phyloP scores from a whole-genome alignment of 2,888 invertebrate species.

The Amphipoea lucens region DNA sequence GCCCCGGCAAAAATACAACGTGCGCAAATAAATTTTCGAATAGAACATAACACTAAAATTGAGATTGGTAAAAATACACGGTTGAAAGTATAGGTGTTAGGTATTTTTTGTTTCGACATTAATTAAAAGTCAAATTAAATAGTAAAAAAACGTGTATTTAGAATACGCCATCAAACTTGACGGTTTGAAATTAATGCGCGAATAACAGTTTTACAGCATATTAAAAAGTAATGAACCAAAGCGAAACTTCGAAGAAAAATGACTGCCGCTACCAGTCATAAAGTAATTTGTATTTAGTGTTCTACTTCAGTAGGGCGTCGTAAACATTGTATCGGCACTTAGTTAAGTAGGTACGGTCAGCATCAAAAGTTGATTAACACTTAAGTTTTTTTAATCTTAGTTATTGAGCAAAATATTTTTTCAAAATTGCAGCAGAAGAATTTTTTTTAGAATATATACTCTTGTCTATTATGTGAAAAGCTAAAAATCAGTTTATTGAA shows the following conservation, averaged over 20 bases:
- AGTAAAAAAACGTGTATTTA: slow-evolving; percentile 24
- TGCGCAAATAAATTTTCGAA: slow-evolving; percentile 47
- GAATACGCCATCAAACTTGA: slow-evolving; percentile 5
- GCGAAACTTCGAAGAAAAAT: slow-evolving; percentile 27
- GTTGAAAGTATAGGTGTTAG: neutral
- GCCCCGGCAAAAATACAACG: slow-evolving; percentile 59
- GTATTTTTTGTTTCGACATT: neutral
- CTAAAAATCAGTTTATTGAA: too few relatives aligned
- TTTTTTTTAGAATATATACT: too few relatives aligned
- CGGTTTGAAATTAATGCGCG: slow-evolving; percentile 7
- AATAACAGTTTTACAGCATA: slow-evolving; percentile 38
- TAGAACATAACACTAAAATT: slow-evolving; percentile 6
- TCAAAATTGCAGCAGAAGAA: too few relatives aligned
- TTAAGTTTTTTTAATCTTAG: too few relatives aligned
- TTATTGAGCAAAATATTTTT: too few relatives aligned
- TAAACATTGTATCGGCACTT: slow-evolving; percentile 3
- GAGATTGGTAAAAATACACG: neutral
- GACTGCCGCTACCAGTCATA: slow-evolving; percentile 8
- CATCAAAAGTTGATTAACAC: too few relatives aligned
- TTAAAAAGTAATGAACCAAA: slow-evolving; percentile 38
- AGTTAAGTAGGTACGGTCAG: neutral
- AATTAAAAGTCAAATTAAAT: slow-evolving; percentile 17
- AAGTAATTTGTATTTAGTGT: slow-evolving; percentile 21
- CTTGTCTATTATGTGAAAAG: too few relatives aligned
- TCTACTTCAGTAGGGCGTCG: slow-evolving; percentile 4